Evolutionary conservation across 2,888 invertebrate genomes (phyloP), one percentile per base, ranked within the genome.

Genomic region (Drosophila ochracea): DNA sequence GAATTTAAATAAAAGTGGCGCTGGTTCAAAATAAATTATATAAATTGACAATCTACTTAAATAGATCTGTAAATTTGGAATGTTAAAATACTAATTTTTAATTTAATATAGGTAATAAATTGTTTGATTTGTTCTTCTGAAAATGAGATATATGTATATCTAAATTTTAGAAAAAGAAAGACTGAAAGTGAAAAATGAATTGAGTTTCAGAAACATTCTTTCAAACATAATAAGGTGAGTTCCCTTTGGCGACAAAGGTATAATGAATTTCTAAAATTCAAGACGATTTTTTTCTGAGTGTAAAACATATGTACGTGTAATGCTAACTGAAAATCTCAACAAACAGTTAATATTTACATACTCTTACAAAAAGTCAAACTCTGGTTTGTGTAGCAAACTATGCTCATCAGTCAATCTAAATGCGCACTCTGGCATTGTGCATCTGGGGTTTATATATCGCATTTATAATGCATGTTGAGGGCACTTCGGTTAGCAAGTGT

Each of bases 401-500:
- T 49, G 64, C 37, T 19, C 28, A 59, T 59, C 35, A 35, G 47
- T 30, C 5, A 6, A 50, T 25, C 49, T 31, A 13, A 30, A 49
- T 49, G 60, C 49, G 30, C 21, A 64, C 35, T 58, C 28, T n/a
- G 25, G 25, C 16, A 9, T 28, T 33, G 49, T 28, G 50, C 6
- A 28, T 35, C 28, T 37, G 37, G 28, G 21, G 19, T 3, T 11
- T 53, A n/a, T 31, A 53, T 31, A 25, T 28, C 28, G n/a, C 4
- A 57, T 63, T 4, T 41, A 41, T 55, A 61, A 61, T 71, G 55
- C 61, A 68, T 55, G 68, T 47, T 53, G 13, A 41, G 47, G 16
- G n/a, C 55, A 43, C 1, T 31, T 25, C 10, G 33, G 61, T 16
- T 50, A 30, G n/a, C 52, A 68, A 49, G 43, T 62, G 53, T 47